Evolutionary conservation across 2,888 invertebrate species (phyloP), one percentile per base, ranked within the genome.

Genomic region (Hofmannophila pseudospretella): DNA sequence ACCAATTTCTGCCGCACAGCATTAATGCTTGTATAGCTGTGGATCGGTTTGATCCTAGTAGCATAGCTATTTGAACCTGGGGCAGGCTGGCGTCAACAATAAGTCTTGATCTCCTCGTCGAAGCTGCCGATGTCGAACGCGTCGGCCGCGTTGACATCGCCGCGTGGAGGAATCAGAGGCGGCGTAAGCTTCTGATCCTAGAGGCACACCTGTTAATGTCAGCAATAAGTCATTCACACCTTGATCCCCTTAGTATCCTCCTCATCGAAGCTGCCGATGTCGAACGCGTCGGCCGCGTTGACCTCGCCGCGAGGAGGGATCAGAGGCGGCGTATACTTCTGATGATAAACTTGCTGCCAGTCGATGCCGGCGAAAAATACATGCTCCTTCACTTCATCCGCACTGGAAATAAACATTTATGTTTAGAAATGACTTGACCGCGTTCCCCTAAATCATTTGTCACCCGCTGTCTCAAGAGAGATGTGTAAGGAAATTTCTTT

Each of bases 41-140:
- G n/a, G n/a, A n/a, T n/a, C n/a, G n/a, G n/a, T n/a, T n/a, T n/a
- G n/a, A n/a, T n/a, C n/a, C n/a, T n/a, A n/a, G n/a, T n/a, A n/a
- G n/a, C n/a, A n/a, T n/a, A n/a, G n/a, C n/a, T n/a, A n/a, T n/a
- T n/a, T n/a, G n/a, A n/a, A n/a, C n/a, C n/a, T n/a, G n/a, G n/a
- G n/a, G n/a, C n/a, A n/a, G n/a, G n/a, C n/a, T n/a, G n/a, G n/a
- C n/a, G n/a, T n/a, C n/a, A n/a, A n/a, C n/a, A n/a, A n/a, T 16
- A 16, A 16, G 16, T 16, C 3, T 99, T 99, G 73, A 99, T 99
- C 76, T 99, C 99, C 72, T 99, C 99, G 71, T 99, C 99, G 80
- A 99, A 99, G 51, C 98, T 98, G 47, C 99, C 99, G 67, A 99
- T 99, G 74, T 99, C 99, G 79, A 99, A 99, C 14, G 99, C 99